phyloP scores from a whole-genome alignment of 2,113 vertebrate species.

The Chlamydotis undulata region DNA sequence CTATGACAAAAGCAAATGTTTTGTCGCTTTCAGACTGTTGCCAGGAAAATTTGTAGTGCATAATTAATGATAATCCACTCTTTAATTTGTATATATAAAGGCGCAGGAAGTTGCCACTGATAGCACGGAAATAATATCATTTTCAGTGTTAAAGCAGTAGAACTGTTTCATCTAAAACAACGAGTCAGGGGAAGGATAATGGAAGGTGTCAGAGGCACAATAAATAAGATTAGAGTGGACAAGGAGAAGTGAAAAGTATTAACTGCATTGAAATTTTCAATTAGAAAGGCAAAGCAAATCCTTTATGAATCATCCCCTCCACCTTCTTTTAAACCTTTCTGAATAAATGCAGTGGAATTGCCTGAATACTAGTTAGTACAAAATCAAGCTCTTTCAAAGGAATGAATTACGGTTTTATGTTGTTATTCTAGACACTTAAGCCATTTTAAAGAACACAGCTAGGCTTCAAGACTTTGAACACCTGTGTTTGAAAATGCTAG shows the following conservation, averaged over 20 bases:
- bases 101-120: constrained; percentile 61
- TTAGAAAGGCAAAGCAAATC: constrained; percentile 55
- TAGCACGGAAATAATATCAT: constrained; percentile 65
- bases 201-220: constrained; percentile 68
- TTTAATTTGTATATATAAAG: constrained; percentile 73
- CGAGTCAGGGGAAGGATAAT: constrained; percentile 58
- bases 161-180: constrained; percentile 67
- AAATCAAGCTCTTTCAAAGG: not conserved
- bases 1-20: constrained; percentile 82
- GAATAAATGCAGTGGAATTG: constrained; percentile 17
- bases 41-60: constrained; percentile 75
- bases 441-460: not conserved
- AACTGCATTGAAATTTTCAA: constrained; percentile 56
- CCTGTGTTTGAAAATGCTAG: not conserved
- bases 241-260: constrained; percentile 58
- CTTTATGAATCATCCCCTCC: constrained; percentile 34
- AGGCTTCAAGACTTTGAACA: not conserved
- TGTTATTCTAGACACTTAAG: not conserved
- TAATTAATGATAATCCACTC: constrained; percentile 79
- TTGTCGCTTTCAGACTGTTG: constrained; percentile 76
- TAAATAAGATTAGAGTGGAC: constrained; percentile 74
- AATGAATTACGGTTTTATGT: not conserved
- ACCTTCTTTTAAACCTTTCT: constrained; percentile 9
- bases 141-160: constrained; percentile 55
- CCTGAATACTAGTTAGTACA: not conserved